Evolutionary conservation across 92 coral and sea anemone genomes (phyloP).

Genomic region (Desmophyllum pertusum): DNA sequence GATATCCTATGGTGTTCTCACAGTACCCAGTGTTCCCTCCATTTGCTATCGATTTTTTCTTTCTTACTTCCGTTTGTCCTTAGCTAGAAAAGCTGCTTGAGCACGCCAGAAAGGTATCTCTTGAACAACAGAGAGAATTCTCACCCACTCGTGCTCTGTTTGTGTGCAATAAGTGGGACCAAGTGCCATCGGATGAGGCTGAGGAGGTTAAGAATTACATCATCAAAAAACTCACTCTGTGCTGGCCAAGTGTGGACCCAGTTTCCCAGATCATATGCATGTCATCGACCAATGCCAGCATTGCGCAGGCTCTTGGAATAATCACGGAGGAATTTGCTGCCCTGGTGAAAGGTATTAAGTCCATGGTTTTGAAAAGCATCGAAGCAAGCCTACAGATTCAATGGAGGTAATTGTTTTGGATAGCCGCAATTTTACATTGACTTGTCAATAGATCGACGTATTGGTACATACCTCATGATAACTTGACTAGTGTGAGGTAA

Average conservation of each 20-base stretch:
- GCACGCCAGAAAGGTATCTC: conserved; percentile 11
- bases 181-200: conserved; percentile 15
- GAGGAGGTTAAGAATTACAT: conserved; percentile 33
- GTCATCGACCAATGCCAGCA: conserved; percentile 42
- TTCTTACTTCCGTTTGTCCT: neutral
- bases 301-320: conserved; percentile 3
- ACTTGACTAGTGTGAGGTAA: no score
- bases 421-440: no score
- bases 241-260: conserved; percentile 53
- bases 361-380: conserved; percentile 45
- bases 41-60: no score
- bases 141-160: conserved; percentile 54
- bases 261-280: conserved; percentile 42
- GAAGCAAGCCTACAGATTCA: conserved; percentile 33
- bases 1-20: no score
- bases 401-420: conserved; percentile 31
- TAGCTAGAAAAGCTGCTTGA: conserved; percentile 40
- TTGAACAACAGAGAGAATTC: conserved; percentile 2
- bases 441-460: no score
- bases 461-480: no score
- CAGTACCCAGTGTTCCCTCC: no score
- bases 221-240: conserved; percentile 10
- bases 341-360: conserved; percentile 21
- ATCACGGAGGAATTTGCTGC: conserved; percentile 28
- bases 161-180: conserved; percentile 60